Percentiles rank a stretch among this genome's conserved stretches.
phyloP scores from a whole-genome alignment of 2,888 invertebrate species.

The Melangyna quadrimaculata region DNA sequence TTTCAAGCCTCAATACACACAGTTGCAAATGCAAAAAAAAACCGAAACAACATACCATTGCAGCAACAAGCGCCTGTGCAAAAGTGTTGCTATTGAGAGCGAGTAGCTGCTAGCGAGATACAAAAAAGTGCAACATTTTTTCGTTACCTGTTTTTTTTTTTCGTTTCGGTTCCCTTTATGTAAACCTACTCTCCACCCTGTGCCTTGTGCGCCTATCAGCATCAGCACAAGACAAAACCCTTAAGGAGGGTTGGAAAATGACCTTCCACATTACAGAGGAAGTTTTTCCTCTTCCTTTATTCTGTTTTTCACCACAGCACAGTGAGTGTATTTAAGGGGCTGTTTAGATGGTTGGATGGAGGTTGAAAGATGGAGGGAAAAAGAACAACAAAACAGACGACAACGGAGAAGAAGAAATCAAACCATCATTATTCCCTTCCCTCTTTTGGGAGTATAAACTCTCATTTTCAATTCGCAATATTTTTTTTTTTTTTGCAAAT shows the following conservation, averaged over 20 bases:
- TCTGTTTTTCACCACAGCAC: slow-evolving; percentile 16
- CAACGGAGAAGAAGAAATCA: slow-evolving; percentile 29
- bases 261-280: slow-evolving; percentile 62
- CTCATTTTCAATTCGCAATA: slow-evolving; percentile 64
- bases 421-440: slow-evolving; percentile 17
- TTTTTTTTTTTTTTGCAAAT: slow-evolving; percentile 35
- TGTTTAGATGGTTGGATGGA: neutral
- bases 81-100: slow-evolving; percentile 25
- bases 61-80: slow-evolving; percentile 44
- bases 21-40: slow-evolving; percentile 48
- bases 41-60: slow-evolving; percentile 7
- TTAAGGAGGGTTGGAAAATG: slow-evolving; percentile 69
- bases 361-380: slow-evolving; percentile 22
- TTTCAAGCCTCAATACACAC: slow-evolving; percentile 46
- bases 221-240: slow-evolving; percentile 48
- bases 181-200: neutral
- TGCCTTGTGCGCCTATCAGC: slow-evolving; percentile 2
- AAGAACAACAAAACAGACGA: slow-evolving; percentile 34
- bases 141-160: slow-evolving; percentile 57
- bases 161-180: slow-evolving; percentile 31
- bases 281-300: slow-evolving; percentile 69
- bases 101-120: slow-evolving; percentile 20
- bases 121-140: slow-evolving; percentile 66
- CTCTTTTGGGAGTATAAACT: slow-evolving; percentile 45
- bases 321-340: slow-evolving; percentile 2